A percentile compares a stretch with the other conserved stretches of the same genome.
These are phyloP conservation scores for Austrolebias charrua DNA, from an alignment of 2,797 vertebrate genomes.

Conservation along the genomic window DNA sequence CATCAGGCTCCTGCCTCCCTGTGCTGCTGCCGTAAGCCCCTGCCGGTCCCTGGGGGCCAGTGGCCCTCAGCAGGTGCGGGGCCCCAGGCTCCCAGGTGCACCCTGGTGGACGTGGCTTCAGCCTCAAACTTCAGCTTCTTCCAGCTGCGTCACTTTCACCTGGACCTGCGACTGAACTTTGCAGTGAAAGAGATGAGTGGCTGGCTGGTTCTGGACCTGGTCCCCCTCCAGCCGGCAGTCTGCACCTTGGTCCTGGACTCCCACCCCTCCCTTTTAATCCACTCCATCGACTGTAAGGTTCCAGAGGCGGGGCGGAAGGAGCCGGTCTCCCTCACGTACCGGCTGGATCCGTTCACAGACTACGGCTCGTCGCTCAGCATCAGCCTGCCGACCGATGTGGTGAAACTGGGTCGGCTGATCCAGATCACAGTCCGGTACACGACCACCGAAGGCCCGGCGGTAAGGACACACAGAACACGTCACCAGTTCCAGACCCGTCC, in stretches of 20 bases:
- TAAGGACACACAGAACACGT: constrained; percentile 70
- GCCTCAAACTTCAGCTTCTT: constrained; percentile 89
- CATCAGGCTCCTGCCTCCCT: constrained; percentile 75
- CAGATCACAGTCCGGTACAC: constrained; percentile 91
- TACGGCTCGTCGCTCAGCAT: constrained; percentile 88
- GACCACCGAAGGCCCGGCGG: constrained; percentile 90
- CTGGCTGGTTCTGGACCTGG: constrained; percentile 89
- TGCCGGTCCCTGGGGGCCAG: constrained; percentile 52
- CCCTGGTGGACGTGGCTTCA: constrained; percentile 86
- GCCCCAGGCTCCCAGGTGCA: constrained; percentile 54
- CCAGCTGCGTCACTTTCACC: constrained; percentile 87
- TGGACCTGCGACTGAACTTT: constrained; percentile 90
- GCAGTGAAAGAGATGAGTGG: constrained; percentile 87
- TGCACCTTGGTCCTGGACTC: constrained; percentile 84
- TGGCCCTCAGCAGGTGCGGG: constrained; percentile 20
- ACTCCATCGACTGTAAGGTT: constrained; percentile 80
- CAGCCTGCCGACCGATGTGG: constrained; percentile 79
- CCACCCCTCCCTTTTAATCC: constrained; percentile 85
- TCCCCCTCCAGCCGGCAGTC: constrained; percentile 73
- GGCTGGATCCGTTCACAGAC: constrained; percentile 86
- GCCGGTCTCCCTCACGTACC: constrained; percentile 73
- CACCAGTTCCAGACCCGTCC: too few species aligned
- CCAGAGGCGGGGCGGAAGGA: constrained; percentile 21
- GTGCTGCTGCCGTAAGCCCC: constrained; percentile 85
- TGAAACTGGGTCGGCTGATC: constrained; percentile 81